phyloP scores from a whole-genome alignment of 2,797 vertebrate genomes.

The Sebastolobus alascanus region DNA sequence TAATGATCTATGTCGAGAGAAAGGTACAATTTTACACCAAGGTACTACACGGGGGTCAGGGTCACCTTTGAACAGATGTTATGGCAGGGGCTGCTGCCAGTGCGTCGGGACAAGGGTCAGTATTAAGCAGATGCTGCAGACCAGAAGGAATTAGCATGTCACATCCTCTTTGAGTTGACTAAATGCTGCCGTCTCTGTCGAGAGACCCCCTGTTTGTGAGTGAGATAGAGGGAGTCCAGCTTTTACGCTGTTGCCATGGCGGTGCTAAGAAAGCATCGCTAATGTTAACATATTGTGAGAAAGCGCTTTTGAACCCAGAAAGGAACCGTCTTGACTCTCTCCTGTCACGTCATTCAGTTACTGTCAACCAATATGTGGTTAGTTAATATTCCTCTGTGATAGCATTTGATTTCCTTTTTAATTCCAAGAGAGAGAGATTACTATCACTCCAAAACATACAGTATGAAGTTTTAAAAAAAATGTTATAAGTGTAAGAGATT shows the following conservation, averaged over 20 bases:
- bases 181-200: slow-evolving; percentile 66
- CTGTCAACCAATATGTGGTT: not conserved
- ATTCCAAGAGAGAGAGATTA: not conserved
- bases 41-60: slow-evolving; percentile 65
- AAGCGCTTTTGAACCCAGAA: not conserved
- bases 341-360: slow-evolving; percentile 22
- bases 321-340: slow-evolving; percentile 3
- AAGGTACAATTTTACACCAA: slow-evolving; percentile 62
- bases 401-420: slow-evolving; percentile 3
- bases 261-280: slow-evolving; percentile 47
- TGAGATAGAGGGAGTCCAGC: slow-evolving; percentile 35
- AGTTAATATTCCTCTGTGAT: not conserved
- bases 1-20: slow-evolving; percentile 75
- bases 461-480: not conserved
- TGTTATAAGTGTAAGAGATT: not conserved
- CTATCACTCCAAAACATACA: not conserved
- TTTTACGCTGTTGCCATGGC: slow-evolving; percentile 57
- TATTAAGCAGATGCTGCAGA: slow-evolving; percentile 77
- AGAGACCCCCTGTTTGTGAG: slow-evolving; percentile 49
- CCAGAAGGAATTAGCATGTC: slow-evolving; percentile 66
- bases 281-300: slow-evolving; percentile 32
- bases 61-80: slow-evolving; percentile 84
- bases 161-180: slow-evolving; percentile 68
- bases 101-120: slow-evolving; percentile 68
- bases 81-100: slow-evolving; percentile 59